Conservation (phyloP, 1,140 invertebrate genomes). For the Formica selysi region DNA sequence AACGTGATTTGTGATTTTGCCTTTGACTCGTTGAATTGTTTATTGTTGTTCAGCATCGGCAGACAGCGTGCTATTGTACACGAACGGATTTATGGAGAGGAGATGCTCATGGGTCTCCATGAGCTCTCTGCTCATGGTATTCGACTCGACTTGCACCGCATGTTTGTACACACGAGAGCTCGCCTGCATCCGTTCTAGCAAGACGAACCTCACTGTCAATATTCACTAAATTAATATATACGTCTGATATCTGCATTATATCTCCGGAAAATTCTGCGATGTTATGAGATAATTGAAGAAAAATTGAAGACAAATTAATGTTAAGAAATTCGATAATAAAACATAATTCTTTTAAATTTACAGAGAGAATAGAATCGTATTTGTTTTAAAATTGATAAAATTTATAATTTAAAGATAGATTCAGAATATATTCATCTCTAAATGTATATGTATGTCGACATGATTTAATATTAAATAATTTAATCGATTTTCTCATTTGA, state of each 20-base stretch:
- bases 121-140: constrained; percentile 2
- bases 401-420: background rate
- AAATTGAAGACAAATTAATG: background rate
- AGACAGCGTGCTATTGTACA: constrained; percentile 6
- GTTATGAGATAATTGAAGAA: background rate
- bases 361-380: background rate
- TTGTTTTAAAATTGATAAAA: background rate
- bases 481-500: background rate
- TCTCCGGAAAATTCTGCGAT: background rate
- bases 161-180: constrained; percentile 60
- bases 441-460: background rate
- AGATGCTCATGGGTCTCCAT: background rate
- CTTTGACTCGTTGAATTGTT: constrained; percentile 64
- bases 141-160: background rate
- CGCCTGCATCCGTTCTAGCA: constrained; percentile 69
- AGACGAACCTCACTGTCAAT: constrained; percentile 70
- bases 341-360: background rate
- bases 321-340: background rate
- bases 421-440: background rate
- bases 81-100: constrained; percentile 36
- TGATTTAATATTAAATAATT: background rate
- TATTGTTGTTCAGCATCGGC: constrained; percentile 53
- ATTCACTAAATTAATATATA: constrained; percentile 73
- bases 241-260: background rate
- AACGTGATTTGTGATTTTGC: background rate